Conservation (phyloP, 2,797 vertebrate genomes). For the Ctenopoma kingsleyae region DNA sequence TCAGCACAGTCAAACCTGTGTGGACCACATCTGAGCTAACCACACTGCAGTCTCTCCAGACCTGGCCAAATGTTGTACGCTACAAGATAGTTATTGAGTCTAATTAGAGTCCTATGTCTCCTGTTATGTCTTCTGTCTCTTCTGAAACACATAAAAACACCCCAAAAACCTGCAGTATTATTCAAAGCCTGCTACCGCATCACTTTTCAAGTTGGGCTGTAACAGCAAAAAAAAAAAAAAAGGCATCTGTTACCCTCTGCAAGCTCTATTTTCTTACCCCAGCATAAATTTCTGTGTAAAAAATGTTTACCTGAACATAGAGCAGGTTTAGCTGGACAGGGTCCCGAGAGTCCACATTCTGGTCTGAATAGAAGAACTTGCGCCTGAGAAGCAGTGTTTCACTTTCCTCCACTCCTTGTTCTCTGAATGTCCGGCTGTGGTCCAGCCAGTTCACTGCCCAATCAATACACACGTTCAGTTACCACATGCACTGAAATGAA, state of each 20-base stretch:
- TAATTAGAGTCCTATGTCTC: not conserved
- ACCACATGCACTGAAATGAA: slow-evolving; percentile 36
- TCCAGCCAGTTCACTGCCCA: slow-evolving; percentile 97
- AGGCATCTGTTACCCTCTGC: not conserved
- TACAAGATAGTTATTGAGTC: slow-evolving; percentile 4
- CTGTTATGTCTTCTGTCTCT: not conserved
- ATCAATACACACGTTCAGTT: slow-evolving; percentile 52
- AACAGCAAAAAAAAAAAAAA: not conserved
- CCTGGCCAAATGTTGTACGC: not conserved
- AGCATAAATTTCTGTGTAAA: slow-evolving; percentile 14
- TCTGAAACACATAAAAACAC: slow-evolving; percentile 7
- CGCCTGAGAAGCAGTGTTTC: slow-evolving; percentile 93
- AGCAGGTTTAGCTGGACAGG: slow-evolving; percentile 98
- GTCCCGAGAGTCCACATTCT: slow-evolving; percentile 98
- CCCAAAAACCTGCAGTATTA: not conserved
- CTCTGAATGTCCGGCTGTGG: slow-evolving; percentile 96
- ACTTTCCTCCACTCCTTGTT: slow-evolving; percentile 97
- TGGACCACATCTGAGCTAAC: slow-evolving; percentile 17
- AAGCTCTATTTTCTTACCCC: not conserved
- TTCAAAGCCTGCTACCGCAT: not conserved
- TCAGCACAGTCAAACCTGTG: slow-evolving; percentile 16
- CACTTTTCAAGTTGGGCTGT: slow-evolving; percentile 2
- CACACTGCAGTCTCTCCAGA: slow-evolving; percentile 20
- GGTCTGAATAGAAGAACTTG: slow-evolving; percentile 99
- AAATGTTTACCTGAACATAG: slow-evolving; percentile 93